These are phyloP conservation scores for Hippopotamyrus pictus DNA, from an alignment of 2,797 vertebrate genomes.

Conservation along the genomic window DNA sequence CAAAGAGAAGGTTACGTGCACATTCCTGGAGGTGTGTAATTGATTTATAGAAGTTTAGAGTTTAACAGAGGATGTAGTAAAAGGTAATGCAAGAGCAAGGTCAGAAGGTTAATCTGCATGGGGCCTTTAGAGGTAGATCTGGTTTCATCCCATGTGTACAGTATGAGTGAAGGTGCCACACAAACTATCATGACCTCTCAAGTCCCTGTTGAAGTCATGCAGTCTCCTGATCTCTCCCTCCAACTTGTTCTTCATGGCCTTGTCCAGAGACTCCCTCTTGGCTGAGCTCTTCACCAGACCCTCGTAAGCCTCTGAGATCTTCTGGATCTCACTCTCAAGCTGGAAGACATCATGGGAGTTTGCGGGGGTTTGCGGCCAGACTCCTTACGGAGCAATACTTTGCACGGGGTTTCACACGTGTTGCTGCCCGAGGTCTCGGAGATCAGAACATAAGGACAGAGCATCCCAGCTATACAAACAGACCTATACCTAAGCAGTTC, in stretches of 20 bases:
- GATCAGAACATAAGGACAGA: background rate
- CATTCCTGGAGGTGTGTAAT: background rate
- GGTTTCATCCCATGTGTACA: background rate
- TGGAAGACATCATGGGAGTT: conserved; percentile 35
- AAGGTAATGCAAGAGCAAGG: background rate
- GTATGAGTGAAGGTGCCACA: background rate
- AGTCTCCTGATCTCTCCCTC: conserved; percentile 78
- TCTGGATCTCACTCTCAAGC: conserved; percentile 75
- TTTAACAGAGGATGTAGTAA: background rate
- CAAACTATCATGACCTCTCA: conserved; percentile 58
- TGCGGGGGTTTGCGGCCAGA: background rate
- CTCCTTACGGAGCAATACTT: background rate
- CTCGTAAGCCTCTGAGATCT: conserved; percentile 76
- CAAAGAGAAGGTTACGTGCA: background rate
- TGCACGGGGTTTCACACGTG: background rate
- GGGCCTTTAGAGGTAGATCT: conserved; percentile 26
- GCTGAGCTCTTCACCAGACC: conserved; percentile 71
- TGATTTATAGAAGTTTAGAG: conserved; percentile 5
- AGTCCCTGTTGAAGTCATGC: conserved; percentile 78
- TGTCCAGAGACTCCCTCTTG: conserved; percentile 74
- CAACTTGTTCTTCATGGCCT: conserved; percentile 73
- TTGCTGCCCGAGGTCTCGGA: background rate
- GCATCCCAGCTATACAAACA: background rate
- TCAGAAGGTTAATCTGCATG: conserved; percentile 12
- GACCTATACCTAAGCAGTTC: background rate